Conservation (phyloP, 1,140 invertebrate species). For the Platorchestia sp. region DNA sequence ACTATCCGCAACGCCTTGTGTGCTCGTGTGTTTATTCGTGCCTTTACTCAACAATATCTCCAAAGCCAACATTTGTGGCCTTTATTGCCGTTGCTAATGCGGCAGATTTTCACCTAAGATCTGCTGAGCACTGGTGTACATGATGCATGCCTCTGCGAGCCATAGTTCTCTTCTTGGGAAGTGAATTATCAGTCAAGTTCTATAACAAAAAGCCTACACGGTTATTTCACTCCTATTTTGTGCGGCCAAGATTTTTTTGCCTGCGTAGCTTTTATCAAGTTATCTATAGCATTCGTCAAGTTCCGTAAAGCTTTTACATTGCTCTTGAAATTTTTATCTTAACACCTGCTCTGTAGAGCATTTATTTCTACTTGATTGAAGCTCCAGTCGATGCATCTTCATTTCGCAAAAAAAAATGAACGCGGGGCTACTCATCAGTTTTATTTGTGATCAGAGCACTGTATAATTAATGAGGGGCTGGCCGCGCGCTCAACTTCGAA, state of each 20-base stretch:
- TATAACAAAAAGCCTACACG: too few species aligned
- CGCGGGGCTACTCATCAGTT: not conserved
- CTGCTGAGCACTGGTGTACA: not conserved
- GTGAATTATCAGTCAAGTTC: too few species aligned
- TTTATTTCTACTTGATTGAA: not conserved
- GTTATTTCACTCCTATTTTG: not conserved
- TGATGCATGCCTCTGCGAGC: not conserved
- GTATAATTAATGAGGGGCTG: not conserved
- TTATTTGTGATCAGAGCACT: not conserved
- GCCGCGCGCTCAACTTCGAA: not conserved
- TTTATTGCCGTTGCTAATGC: too few species aligned
- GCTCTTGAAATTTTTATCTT: not conserved
- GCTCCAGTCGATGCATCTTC: not conserved
- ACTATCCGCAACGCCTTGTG: not conserved
- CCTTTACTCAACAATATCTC: not conserved
- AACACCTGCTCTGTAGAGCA: not conserved
- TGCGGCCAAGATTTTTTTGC: not conserved
- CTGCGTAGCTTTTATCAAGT: too few species aligned
- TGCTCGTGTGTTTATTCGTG: not conserved
- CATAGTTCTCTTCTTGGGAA: not conserved
- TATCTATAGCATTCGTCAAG: too few species aligned
- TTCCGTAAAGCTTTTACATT: not conserved
- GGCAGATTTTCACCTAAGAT: not conserved
- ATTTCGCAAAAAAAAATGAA: not conserved
- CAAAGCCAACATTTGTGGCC: not conserved